These are phyloP conservation scores for Gymnocheta viridis DNA, from an alignment of 2,888 invertebrate genomes.

Conservation along the genomic window DNA sequence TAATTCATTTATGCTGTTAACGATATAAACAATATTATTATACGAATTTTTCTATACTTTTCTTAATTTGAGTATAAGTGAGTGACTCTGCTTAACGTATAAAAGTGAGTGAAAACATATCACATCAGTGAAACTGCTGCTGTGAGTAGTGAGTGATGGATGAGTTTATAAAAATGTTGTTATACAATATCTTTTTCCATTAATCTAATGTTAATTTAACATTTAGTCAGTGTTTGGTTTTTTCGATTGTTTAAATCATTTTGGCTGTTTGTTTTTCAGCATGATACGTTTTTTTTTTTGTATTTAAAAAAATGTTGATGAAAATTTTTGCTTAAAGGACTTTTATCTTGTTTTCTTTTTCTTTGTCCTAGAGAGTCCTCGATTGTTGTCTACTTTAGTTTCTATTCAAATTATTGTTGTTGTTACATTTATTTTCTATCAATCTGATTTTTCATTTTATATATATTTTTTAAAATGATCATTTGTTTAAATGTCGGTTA, in stretches of 20 bases:
- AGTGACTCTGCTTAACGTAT: not conserved
- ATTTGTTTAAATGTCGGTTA: too few species aligned
- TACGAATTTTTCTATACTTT: conserved; percentile 1
- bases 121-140: not conserved
- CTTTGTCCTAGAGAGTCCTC: conserved; percentile 11
- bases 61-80: conserved; percentile 5
- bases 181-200: conserved; percentile 19
- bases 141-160: too few species aligned
- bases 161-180: conserved; percentile 22
- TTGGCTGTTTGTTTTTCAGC: not conserved
- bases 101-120: conserved; percentile 36
- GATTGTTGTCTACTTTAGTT: conserved; percentile 28
- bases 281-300: conserved; percentile 10
- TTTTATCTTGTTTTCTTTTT: conserved; percentile 17
- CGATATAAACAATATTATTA: conserved; percentile 57
- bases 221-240: conserved; percentile 11
- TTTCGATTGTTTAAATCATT: not conserved
- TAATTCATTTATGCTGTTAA: conserved; percentile 41
- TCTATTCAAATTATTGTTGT: conserved; percentile 7
- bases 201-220: conserved; percentile 55
- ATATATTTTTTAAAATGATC: not conserved
- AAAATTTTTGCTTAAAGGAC: conserved; percentile 54
- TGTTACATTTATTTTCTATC: not conserved
- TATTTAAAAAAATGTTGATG: not conserved
- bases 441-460: not conserved